Evolutionary conservation across 2,113 vertebrate species (phyloP).

Genomic region (Potamarius usumacintae): DNA sequence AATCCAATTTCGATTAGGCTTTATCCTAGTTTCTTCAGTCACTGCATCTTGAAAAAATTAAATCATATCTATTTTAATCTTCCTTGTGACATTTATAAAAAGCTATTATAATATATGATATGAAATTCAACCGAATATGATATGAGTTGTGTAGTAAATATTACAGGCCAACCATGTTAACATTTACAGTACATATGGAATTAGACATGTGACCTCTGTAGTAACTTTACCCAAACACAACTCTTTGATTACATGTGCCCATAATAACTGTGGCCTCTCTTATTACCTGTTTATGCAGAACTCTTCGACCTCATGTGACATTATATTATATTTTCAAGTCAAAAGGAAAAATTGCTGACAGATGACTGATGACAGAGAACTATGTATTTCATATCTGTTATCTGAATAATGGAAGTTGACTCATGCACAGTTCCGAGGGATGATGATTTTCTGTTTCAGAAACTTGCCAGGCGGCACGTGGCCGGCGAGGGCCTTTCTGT

Average conservation of each 20-base stretch:
- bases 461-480: no score
- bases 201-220: not conserved
- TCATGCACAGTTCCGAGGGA: not conserved
- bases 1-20: conserved; percentile 46
- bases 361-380: conserved; percentile 34
- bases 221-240: not conserved
- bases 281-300: not conserved
- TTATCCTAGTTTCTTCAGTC: conserved; percentile 34
- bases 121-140: no score
- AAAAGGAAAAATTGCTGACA: conserved; percentile 22
- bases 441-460: no score
- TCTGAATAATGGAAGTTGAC: conserved; percentile 36
- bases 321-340: not conserved
- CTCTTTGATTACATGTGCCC: not conserved
- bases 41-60: not conserved
- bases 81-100: not conserved
- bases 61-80: not conserved
- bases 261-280: not conserved
- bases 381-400: conserved; percentile 4
- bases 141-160: not conserved
- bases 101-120: not conserved
- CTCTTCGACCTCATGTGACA: not conserved
- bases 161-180: not conserved
- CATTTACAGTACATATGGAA: not conserved
- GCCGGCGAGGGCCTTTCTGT: no score